Conservation (phyloP, 64 coral and sea anemone species). For the Stylophora pistillata region DNA sequence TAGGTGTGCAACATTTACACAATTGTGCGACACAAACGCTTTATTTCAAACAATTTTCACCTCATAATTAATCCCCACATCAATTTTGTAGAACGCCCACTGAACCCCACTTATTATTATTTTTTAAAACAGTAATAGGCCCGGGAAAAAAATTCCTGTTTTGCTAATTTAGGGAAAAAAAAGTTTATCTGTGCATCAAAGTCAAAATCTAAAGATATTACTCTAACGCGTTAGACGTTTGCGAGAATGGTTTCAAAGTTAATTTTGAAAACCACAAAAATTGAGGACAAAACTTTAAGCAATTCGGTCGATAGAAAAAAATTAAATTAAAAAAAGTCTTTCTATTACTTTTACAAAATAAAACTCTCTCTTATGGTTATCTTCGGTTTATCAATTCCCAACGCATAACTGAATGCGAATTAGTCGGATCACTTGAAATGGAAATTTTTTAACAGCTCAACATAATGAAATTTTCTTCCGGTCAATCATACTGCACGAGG, state of each 20-base stretch:
- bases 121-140: too few relatives aligned
- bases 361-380: neutral
- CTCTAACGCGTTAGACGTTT: too few relatives aligned
- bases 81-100: neutral
- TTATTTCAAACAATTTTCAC: neutral
- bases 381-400: neutral
- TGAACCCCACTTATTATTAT: neutral
- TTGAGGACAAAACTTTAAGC: too few relatives aligned
- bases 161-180: too few relatives aligned
- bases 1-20: neutral
- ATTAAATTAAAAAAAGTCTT: too few relatives aligned
- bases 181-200: too few relatives aligned
- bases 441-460: neutral
- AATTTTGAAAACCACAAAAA: too few relatives aligned
- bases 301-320: too few relatives aligned
- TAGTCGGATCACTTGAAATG: neutral
- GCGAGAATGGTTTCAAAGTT: too few relatives aligned
- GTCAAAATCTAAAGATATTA: too few relatives aligned
- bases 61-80: neutral
- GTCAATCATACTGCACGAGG: neutral
- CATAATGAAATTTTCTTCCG: neutral
- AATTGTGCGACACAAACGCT: neutral
- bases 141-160: too few relatives aligned
- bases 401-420: neutral
- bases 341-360: too few relatives aligned